Conservation (phyloP, 2,888 invertebrate species). For the Fragum fragum region DNA sequence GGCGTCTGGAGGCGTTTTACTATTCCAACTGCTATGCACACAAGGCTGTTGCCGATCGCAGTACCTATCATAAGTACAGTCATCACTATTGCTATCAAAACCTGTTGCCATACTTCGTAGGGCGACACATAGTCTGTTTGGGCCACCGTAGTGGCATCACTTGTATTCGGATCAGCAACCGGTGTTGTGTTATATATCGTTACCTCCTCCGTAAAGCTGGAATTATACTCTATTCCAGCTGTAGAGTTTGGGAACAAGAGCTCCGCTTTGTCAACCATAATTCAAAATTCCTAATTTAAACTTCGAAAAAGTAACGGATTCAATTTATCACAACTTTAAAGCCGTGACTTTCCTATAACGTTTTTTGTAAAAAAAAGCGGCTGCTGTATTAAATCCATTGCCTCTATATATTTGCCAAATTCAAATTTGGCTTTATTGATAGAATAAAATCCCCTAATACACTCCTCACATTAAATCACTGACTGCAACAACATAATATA, state of each 20-base stretch:
- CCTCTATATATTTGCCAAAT: not conserved
- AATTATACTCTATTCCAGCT: slow-evolving; percentile 5
- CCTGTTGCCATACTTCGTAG: slow-evolving; percentile 71
- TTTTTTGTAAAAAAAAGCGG: not conserved
- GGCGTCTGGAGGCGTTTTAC: slow-evolving; percentile 87
- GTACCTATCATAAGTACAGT: slow-evolving; percentile 87
- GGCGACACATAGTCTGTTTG: slow-evolving; percentile 5
- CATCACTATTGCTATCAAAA: slow-evolving; percentile 77
- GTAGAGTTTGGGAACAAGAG: slow-evolving; percentile 10
- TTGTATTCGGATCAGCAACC: slow-evolving; percentile 15
- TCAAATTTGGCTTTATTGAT: not conserved
- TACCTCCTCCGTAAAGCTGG: slow-evolving; percentile 1
- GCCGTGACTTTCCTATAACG: too few relatives aligned
- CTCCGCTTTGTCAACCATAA: slow-evolving; percentile 16
- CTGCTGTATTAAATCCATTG: not conserved
- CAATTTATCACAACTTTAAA: too few relatives aligned
- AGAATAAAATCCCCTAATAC: slow-evolving; percentile 13
- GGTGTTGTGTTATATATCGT: slow-evolving; percentile 21
- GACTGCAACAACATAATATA: slow-evolving; percentile 17
- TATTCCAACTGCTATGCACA: slow-evolving; percentile 88
- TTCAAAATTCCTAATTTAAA: not conserved
- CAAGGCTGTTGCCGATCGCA: slow-evolving; percentile 88
- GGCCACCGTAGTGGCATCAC: not conserved
- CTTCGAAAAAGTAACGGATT: too few relatives aligned
- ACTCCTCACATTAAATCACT: slow-evolving; percentile 4